Evolutionary conservation across 1,140 invertebrate species (phyloP).

Genomic region (Pseudomyrmex dendroicus): DNA sequence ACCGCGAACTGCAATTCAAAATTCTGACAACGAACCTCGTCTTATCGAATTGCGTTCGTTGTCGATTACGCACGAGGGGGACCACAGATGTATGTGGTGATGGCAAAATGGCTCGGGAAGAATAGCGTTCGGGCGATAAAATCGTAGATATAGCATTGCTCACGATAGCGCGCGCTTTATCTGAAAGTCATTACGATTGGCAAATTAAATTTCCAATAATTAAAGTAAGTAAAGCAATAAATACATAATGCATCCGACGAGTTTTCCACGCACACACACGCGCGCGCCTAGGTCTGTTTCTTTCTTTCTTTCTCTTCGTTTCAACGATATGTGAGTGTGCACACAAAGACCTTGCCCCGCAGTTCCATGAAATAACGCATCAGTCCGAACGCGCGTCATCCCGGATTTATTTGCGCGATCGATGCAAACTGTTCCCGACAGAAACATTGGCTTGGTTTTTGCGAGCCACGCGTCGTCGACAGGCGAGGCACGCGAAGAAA

Average conservation of each 20-base stretch:
- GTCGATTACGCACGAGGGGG: conserved; percentile 31
- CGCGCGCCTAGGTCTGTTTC: conserved; percentile 5
- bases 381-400: conserved; percentile 68
- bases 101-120: conserved; percentile 73
- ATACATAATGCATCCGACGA: conserved; percentile 83
- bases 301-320: conserved; percentile 27
- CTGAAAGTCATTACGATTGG: conserved; percentile 80
- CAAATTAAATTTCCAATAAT: conserved; percentile 82
- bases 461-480: conserved; percentile 27
- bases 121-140: conserved; percentile 73
- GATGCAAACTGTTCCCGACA: conserved; percentile 62
- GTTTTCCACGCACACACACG: conserved; percentile 80
- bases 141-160: conserved; percentile 77
- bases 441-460: conserved; percentile 57
- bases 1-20: conserved; percentile 9
- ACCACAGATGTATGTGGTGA: conserved; percentile 45
- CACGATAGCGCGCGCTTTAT: conserved; percentile 68
- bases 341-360: conserved; percentile 49
- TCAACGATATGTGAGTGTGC: conserved; percentile 54
- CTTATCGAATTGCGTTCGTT: conserved; percentile 3
- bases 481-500: neutral
- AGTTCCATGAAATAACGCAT: conserved; percentile 84
- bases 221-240: conserved; percentile 84
- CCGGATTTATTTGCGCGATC: conserved; percentile 81
- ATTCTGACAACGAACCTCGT: neutral